A percentile compares a stretch with the other conserved stretches of the same genome.
phyloP scores from a whole-genome alignment of 2,113 vertebrate species.

The Dipodomys merriami region DNA sequence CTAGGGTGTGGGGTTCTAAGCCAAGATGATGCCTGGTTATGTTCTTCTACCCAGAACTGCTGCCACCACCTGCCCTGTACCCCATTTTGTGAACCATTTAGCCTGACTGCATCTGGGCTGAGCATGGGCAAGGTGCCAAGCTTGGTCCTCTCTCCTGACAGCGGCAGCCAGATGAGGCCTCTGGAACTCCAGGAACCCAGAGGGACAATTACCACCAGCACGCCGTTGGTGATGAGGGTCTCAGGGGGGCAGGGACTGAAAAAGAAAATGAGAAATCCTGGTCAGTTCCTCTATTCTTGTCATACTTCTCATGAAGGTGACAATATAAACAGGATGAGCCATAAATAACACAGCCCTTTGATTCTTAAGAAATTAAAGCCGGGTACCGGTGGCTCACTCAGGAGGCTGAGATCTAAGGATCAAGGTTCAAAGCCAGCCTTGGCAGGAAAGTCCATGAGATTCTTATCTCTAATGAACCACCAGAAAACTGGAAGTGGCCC shows the following conservation, averaged over 20 bases:
- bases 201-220: slow-evolving; percentile 88
- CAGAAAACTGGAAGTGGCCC: no score
- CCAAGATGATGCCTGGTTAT: background rate
- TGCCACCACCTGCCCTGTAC: background rate
- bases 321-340: background rate
- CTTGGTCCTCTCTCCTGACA: background rate
- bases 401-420: no score
- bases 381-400: no score
- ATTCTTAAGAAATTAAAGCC: background rate
- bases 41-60: background rate
- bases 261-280: slow-evolving; percentile 72
- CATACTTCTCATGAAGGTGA: background rate
- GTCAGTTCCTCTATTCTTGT: background rate
- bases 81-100: background rate
- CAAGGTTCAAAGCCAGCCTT: no score
- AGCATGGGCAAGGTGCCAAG: background rate
- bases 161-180: background rate
- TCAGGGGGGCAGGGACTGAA: slow-evolving; percentile 84
- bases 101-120: background rate
- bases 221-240: slow-evolving; percentile 87
- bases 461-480: no score
- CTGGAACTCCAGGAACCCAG: background rate
- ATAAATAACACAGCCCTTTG: background rate
- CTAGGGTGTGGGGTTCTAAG: background rate
- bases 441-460: no score